Base-by-base conservation (phyloP, 2,888 invertebrate species). In the Synanthedon myopaeformis region DNA sequence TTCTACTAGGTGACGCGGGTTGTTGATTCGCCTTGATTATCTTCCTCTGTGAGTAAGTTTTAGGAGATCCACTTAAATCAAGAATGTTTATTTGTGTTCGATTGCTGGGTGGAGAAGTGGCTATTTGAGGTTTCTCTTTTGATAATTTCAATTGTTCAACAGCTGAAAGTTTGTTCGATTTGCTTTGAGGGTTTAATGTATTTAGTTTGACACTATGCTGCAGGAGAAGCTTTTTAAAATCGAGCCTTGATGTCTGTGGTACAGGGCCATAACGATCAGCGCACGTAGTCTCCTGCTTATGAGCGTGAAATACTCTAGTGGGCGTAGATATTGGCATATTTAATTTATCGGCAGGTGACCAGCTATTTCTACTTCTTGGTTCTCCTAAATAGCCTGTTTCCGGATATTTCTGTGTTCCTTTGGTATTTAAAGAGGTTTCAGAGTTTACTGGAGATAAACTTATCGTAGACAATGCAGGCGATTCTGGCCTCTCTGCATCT, bases 221-320 rank as follows among this genome's bases (percentile, higher is more conserved):
- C 42, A 95, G 82, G 23, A 95, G 82, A 12, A 95, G 83, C 66
- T 92, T 92, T 73, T 96, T 96, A 73, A 96, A 96, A 78, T 96
- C 95, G 69, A 94, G 87, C 57, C 95, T 89, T 2, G 94, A 94
- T 0, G 95, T 96, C 68, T 94, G 92, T 56, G 92, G 90, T 51
- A 79, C 61, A 2, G 90, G 85, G 0, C 91, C 91, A 63, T 90
- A 89, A 58, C 92, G 87, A 73, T 92, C 92, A 5, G 90, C 91
- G 62, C 92, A 92, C 2, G 79, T 82, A 4, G 80, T 79, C 53
- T 83, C 84, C 61, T 72, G 76, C 58, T 81, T 85, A 58, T 73
- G 79, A 51, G 61, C 50, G 55, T 67, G 70, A 58, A 70, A 76
- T 42, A 60, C 58, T 19, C 63, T 51, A 41, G 56, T 59, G 4